A percentile compares a stretch with the other conserved stretches of the same genome.
These are phyloP conservation scores for Psilopsiagon aurifrons DNA, from an alignment of 2,113 vertebrate species.

Conservation along the genomic window DNA sequence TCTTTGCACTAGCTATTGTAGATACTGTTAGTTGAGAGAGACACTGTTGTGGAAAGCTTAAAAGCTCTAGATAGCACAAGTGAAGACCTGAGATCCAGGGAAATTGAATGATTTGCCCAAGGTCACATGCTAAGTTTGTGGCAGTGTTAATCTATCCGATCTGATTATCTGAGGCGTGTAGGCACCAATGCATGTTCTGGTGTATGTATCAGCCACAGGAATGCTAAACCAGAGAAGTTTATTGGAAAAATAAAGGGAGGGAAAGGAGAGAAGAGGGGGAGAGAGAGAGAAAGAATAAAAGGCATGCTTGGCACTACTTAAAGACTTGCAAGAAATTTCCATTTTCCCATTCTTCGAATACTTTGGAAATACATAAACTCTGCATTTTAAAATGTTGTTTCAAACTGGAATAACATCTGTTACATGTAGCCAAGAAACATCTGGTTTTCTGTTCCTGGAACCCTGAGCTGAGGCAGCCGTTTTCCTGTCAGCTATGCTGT, in stretches of 20 bases:
- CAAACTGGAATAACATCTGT: slow-evolving; percentile 49
- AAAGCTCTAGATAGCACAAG: background rate
- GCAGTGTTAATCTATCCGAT: background rate
- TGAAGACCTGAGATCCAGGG: background rate
- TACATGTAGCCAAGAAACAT: slow-evolving; percentile 39
- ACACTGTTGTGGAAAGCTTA: background rate
- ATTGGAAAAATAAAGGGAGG: background rate
- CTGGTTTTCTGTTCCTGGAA: slow-evolving; percentile 49
- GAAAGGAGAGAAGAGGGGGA: background rate
- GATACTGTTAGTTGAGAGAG: background rate
- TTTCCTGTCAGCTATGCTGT: slow-evolving; percentile 20
- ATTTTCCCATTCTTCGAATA: slow-evolving; percentile 42
- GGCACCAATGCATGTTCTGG: background rate
- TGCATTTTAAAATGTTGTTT: slow-evolving; percentile 44
- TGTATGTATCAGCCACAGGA: background rate
- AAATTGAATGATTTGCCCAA: background rate
- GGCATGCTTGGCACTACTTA: background rate
- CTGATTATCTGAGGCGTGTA: background rate
- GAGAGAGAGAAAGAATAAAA: background rate
- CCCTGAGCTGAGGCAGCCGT: background rate
- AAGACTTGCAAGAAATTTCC: slow-evolving; percentile 35
- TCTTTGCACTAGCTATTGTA: background rate
- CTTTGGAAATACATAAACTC: slow-evolving; percentile 7
- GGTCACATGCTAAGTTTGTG: background rate
- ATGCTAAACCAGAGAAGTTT: background rate